Evolutionary conservation across 2,113 vertebrate species (phyloP).

Genomic region (Nerophis ophidion): DNA sequence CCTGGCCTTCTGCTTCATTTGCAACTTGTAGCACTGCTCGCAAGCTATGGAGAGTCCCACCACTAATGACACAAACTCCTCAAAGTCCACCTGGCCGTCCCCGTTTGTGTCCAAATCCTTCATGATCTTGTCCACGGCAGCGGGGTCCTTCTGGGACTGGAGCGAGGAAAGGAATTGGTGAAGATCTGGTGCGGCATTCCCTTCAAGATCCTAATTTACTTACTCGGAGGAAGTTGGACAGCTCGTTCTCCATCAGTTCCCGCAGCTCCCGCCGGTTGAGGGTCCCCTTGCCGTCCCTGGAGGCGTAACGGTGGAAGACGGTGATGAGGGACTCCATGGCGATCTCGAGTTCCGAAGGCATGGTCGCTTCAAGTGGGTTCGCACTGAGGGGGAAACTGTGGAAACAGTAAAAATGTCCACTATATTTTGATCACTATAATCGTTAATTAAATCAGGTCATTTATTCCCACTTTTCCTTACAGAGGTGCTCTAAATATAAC

Average conservation of each 20-base stretch:
- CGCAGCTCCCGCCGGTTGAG: slow-evolving; percentile 76
- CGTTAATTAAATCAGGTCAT: too few relatives aligned
- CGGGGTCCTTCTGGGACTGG: slow-evolving; percentile 82
- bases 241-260: slow-evolving; percentile 75
- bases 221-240: slow-evolving; percentile 79
- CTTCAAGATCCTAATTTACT: too few relatives aligned
- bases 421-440: too few relatives aligned
- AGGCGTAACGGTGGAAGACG: slow-evolving; percentile 82
- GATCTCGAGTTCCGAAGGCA: slow-evolving; percentile 83
- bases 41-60: slow-evolving; percentile 88
- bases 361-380: slow-evolving; percentile 33
- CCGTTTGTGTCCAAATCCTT: slow-evolving; percentile 85
- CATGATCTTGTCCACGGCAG: slow-evolving; percentile 86
- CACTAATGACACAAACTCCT: slow-evolving; percentile 91
- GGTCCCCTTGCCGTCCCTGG: slow-evolving; percentile 62
- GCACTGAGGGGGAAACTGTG: neutral
- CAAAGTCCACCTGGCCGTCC: slow-evolving; percentile 86
- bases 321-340: slow-evolving; percentile 84
- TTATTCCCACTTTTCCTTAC: too few relatives aligned
- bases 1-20: slow-evolving; percentile 35
- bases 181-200: neutral
- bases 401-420: neutral
- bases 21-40: slow-evolving; percentile 78
- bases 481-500: too few relatives aligned
- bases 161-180: neutral